Evolutionary conservation across 2,113 vertebrate genomes (phyloP), one percentile per base, ranked within the genome.

Genomic region (Syngnathus floridae): DNA sequence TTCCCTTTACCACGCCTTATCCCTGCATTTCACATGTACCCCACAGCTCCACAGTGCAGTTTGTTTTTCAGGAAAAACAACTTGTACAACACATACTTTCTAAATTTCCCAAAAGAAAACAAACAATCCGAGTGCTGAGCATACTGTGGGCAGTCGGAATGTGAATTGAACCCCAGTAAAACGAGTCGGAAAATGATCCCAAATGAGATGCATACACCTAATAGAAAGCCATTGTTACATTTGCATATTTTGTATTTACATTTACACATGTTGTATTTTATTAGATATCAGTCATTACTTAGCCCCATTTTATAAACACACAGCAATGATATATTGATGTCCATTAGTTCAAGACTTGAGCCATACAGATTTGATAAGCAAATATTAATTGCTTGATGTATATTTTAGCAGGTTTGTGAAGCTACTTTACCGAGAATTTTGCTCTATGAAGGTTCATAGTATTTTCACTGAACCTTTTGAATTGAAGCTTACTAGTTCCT

Each of bases 1-100:
- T 52, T 52, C n/a, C 21, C 21, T 52, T 52, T 21, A 54, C 11
- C 11, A 21, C 52, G 3, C 6, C 5, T 13, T 78, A 80, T 65
- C 77, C 73, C 82, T 78, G 83, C 81, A 86, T 84, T 84, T 82
- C 87, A 83, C 79, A 87, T 55, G 74, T 84, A 79, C 82, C 82
- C 82, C 73, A 74, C 79, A 35, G 6, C 5, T 16, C 26, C 26
- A 26, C 26, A 17, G 54, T 31, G 26, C 13, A 16, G 54, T 35
- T 17, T 56, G 7, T 51, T 51, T n/a, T n/a, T n/a, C 19, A 21
- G 19, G 19, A 51, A n/a, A 51, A 51, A 46, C 13, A 46, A 16
- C 43, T 46, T 46, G 16, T 6, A 46, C 4, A 46, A 46, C 16
- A 46, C 14, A 16, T 17, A 16, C 45, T 46, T 46, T 46, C 5